Percentiles rank a stretch among this genome's conserved stretches.
Evolutionary conservation across 1,140 invertebrate genomes (phyloP).

Genomic region (Bombus polaris): DNA sequence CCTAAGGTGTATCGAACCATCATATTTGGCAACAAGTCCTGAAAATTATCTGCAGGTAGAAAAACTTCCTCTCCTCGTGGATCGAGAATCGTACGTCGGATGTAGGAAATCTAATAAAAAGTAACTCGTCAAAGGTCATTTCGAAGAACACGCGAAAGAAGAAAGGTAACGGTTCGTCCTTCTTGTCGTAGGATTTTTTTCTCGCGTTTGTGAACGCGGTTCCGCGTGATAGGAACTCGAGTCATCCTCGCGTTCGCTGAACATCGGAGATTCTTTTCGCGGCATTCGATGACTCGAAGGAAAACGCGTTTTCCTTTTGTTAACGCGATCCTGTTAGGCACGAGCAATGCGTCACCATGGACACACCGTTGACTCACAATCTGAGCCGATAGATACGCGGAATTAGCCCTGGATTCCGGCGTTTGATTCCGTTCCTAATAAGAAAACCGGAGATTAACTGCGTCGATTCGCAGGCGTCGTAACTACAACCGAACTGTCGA

Average conservation of each 20-base stretch:
- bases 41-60: no score
- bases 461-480: neutral
- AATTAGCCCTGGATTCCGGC: slow-evolving; percentile 5
- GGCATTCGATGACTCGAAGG: slow-evolving; percentile 8
- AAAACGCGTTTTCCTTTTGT: slow-evolving; percentile 7
- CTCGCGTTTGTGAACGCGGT: neutral
- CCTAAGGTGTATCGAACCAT: no score
- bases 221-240: neutral
- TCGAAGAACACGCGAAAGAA: neutral
- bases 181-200: neutral
- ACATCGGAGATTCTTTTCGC: neutral
- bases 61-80: no score
- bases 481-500: neutral
- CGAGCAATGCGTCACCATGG: slow-evolving; percentile 26
- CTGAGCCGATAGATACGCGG: neutral
- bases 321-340: slow-evolving; percentile 20
- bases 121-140: neutral
- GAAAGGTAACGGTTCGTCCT: neutral
- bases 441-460: slow-evolving; percentile 10
- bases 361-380: slow-evolving; percentile 34
- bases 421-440: slow-evolving; percentile 4
- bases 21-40: no score
- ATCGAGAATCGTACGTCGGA: neutral
- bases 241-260: neutral
- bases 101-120: neutral